These are phyloP conservation scores for Scophthalmus maximus DNA, from an alignment of 2,113 vertebrate species.

Conservation along the genomic window DNA sequence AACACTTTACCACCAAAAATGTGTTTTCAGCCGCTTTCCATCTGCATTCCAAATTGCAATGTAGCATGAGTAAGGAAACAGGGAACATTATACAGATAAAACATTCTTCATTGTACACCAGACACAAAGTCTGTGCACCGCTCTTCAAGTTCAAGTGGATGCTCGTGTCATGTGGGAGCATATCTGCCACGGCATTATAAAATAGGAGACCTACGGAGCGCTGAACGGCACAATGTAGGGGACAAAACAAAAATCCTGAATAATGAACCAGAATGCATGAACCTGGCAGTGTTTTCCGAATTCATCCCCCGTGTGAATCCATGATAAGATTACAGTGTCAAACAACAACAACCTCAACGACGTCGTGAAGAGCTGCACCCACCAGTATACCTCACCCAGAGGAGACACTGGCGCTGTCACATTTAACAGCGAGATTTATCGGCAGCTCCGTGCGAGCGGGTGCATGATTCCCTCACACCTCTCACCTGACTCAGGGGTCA, in stretches of 20 bases:
- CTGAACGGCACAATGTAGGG: too few species aligned
- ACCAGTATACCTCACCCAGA: constrained; percentile 43
- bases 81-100: background rate
- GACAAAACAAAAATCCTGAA: too few species aligned
- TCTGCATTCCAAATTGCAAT: background rate
- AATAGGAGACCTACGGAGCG: too few species aligned
- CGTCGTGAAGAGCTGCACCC: constrained; percentile 13
- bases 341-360: background rate
- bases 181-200: background rate
- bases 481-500: constrained; percentile 69
- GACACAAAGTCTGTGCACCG: background rate
- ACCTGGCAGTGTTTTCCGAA: background rate
- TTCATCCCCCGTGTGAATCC: background rate
- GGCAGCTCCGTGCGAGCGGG: constrained; percentile 43
- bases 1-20: background rate
- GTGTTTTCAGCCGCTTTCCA: background rate
- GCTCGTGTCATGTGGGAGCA: background rate
- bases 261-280: too few species aligned
- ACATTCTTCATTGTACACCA: background rate
- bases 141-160: background rate
- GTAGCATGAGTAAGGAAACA: background rate
- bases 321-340: background rate
- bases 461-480: constrained; percentile 66
- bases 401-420: constrained; percentile 45
- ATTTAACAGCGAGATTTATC: constrained; percentile 70